A percentile compares a stretch with the other conserved stretches of the same genome.
phyloP scores from a whole-genome alignment of 2,113 vertebrate species.

The Galemys pyrenaicus region DNA sequence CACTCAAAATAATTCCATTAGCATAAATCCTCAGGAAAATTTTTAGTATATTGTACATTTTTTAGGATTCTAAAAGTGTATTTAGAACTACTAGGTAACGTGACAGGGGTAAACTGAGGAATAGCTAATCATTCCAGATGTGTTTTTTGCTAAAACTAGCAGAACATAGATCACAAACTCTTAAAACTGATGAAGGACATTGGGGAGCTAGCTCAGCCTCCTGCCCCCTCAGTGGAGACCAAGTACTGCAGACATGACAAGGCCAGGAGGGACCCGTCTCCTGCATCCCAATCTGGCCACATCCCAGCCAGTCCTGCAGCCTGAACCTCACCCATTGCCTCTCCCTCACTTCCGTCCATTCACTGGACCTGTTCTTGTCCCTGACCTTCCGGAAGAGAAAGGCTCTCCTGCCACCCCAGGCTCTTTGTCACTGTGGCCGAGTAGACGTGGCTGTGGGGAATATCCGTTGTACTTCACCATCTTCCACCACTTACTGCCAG shows the following conservation, averaged over 20 bases:
- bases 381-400: background rate
- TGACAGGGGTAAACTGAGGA: background rate
- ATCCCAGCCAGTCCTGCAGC: background rate
- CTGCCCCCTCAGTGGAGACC: background rate
- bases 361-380: background rate
- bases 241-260: background rate
- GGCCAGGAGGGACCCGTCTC: background rate
- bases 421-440: background rate
- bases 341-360: background rate
- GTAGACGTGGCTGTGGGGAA: accelerated
- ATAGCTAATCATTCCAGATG: background rate
- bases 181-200: background rate
- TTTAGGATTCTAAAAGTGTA: background rate
- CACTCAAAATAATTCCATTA: conserved; percentile 34
- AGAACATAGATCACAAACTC: background rate
- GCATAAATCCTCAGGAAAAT: background rate
- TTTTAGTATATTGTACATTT: background rate
- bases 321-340: too few relatives aligned
- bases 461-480: background rate
- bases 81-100: conserved; percentile 38
- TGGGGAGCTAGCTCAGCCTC: background rate
- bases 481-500: background rate
- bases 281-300: background rate
- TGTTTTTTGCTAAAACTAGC: background rate
- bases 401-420: background rate